Base-by-base conservation (phyloP, 1,140 invertebrate genomes). In the Drosophila sucinea region DNA sequence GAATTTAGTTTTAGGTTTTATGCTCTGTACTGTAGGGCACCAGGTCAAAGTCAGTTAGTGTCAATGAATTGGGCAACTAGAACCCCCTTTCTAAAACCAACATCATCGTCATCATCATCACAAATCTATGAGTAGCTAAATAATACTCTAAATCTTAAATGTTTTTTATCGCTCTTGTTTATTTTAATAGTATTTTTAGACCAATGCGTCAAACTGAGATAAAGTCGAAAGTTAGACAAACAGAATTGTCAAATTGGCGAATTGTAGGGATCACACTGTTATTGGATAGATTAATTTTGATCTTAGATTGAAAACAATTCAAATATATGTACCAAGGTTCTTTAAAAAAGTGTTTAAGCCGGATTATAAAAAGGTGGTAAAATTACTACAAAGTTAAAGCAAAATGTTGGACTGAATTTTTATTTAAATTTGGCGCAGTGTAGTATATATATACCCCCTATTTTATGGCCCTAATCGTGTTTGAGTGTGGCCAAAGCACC, bases 1-100 rank as follows among this genome's bases (percentile, higher is more conserved):
- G 38, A 57, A 60, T 55, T 41, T 25, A 33, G 25, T 32, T 32
- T 63, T 29, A 56, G 32, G 38, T 11, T 11, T 60, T 44, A 58
- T 69, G 67, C 60, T 55, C 77, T 70, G 4, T 35, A 62, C 67
- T 65, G 57, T 67, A 30, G 23, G 72, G 67, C 67, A 70, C 66
- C 62, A 47, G 66, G 51, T 73, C 71, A 77, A 25, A 60, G 30
- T 29, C 27, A 47, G 23, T 51, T 27, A 23, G 44, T 51, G 23
- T 51, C 44, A 51, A 51, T 47, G 23, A 51, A 27, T 51, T 25
- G 3, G 44, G 23, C 8, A 38, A 38, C 35, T 27, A 51, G 2
- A 51, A 27, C 8, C 10, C 8, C 2, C 10, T 51, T 27, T 3
- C 44, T 8, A 27, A 27, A 7, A 5, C 44, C 4, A 51, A 10